phyloP scores from a whole-genome alignment of 2,113 vertebrate genomes.

The Apus apus region DNA sequence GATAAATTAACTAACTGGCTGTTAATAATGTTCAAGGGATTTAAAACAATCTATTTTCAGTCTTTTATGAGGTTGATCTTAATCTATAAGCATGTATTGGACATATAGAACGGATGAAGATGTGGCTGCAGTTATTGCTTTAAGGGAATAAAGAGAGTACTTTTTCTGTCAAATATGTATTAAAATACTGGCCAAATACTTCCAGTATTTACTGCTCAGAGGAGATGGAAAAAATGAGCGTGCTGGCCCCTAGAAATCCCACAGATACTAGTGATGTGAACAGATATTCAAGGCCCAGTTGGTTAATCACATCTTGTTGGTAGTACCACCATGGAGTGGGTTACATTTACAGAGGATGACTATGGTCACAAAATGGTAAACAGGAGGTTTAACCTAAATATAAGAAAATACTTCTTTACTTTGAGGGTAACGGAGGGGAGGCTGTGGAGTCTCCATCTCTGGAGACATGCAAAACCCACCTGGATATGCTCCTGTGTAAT shows the following conservation, averaged over 20 bases:
- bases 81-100: not conserved
- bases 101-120: not conserved
- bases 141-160: not conserved
- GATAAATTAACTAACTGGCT: conserved; percentile 63
- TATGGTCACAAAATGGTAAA: no score
- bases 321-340: accelerated
- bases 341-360: not conserved
- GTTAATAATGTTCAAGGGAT: conserved; percentile 57
- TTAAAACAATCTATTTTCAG: conserved; percentile 38
- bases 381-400: no score
- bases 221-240: not conserved
- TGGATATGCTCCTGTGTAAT: no score
- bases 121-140: not conserved
- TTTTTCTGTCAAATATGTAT: not conserved
- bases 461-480: no score
- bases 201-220: not conserved
- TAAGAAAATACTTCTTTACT: no score
- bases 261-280: not conserved
- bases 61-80: conserved; percentile 33
- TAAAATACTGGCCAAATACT: not conserved
- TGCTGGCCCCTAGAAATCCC: not conserved
- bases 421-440: no score
- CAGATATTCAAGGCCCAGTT: not conserved
- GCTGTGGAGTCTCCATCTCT: no score
- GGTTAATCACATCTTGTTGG: not conserved